Evolutionary conservation across 2,888 invertebrate genomes (phyloP), one percentile per base, ranked within the genome.

Genomic region (Escarpia spicata): DNA sequence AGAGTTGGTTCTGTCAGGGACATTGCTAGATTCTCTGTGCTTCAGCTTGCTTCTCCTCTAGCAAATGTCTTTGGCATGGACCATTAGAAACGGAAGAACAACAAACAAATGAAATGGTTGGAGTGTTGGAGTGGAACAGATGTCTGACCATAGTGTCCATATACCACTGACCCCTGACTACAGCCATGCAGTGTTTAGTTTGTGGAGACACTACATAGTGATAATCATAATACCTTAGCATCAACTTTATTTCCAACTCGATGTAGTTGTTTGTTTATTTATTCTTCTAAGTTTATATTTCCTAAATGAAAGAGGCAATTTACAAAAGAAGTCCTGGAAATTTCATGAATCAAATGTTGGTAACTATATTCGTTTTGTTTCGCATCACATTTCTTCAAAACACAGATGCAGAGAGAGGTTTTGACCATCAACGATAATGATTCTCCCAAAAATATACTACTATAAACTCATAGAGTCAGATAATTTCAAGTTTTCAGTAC

Each of bases 51-150:
- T 75, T 75, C 75, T 75, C 6, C 75, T 75, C 75, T 6, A 0
- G 19, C 75, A 75, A 75, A 75, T 75, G 75, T 75, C 75, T 75
- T 75, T 4, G 6, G 19, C 26, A 26, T 75, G 26, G 19, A 75
- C 75, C 75, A 75, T 75, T 75, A 75, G 75, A 75, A 75, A 26
- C 75, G 19, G 75, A 75, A 75, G 19, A 75, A 75, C 75, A 75
- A 75, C 75, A 75, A 75, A 75, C 75, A 75, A 75, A 75, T 75
- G 26, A n/a, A 75, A 75, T 75, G n/a, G 75, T 15, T 75, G 75
- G 6, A 4, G 26, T 75, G 75, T 75, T 26, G 3, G n/a, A 6
- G 75, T 75, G 75, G 26, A 75, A 75, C 75, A 75, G 75, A 75
- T 75, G 75, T 75, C 75, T 75, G 19, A 26, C 26, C n/a, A 26